Percentiles rank a stretch among this genome's conserved stretches.
Conservation (phyloP, 2,797 vertebrate genomes). For the Setipinna tenuifilis region DNA sequence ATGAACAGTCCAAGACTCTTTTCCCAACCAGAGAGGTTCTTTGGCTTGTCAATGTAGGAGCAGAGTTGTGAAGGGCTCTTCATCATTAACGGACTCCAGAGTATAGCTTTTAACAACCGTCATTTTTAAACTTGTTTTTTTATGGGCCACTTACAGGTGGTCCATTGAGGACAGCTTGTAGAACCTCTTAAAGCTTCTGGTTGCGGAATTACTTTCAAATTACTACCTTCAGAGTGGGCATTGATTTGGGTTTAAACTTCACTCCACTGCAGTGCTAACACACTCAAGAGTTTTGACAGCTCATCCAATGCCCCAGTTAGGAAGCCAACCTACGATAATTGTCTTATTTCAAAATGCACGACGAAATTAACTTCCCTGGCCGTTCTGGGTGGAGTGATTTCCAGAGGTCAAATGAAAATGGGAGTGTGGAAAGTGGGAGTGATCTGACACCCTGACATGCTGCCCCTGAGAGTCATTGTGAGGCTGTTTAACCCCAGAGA, state of each 20-base stretch:
- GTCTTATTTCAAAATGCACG: not conserved
- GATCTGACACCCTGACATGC: not conserved
- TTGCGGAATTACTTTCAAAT: not conserved
- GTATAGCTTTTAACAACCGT: not conserved
- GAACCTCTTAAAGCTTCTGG: not conserved
- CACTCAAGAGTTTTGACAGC: not conserved
- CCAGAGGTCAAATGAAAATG: slow-evolving; percentile 5
- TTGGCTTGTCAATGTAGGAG: not conserved
- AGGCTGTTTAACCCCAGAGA: not conserved
- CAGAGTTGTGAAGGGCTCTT: not conserved
- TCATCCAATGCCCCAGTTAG: not conserved
- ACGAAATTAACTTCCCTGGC: not conserved
- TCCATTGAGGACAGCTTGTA: not conserved
- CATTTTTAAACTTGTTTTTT: not conserved
- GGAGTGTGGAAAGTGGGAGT: not conserved
- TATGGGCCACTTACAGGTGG: not conserved
- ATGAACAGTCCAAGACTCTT: too few relatives aligned
- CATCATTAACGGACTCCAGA: not conserved
- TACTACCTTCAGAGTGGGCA: not conserved
- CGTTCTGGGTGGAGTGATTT: not conserved
- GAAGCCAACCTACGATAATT: not conserved
- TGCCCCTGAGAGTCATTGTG: not conserved
- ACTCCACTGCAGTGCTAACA: not conserved
- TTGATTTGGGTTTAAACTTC: not conserved
- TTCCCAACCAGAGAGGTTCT: not conserved